Conservation (phyloP, 2,113 vertebrate species). For the Aythya baeri region DNA sequence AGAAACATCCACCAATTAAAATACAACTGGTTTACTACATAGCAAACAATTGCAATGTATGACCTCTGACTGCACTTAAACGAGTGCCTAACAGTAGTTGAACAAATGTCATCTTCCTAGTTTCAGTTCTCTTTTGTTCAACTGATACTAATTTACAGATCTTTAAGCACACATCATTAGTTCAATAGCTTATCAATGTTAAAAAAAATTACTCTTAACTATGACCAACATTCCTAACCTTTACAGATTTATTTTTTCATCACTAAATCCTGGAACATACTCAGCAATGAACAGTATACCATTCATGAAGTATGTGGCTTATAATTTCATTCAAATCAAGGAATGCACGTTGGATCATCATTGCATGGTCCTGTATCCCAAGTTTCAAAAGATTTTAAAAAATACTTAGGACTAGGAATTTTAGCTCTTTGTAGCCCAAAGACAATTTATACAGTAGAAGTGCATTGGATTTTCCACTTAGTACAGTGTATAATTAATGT, state of each 20-base stretch:
- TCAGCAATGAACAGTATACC: not conserved
- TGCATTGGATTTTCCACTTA: not conserved
- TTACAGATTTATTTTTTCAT: not conserved
- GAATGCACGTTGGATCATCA: not conserved
- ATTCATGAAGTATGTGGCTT: not conserved
- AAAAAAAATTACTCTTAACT: not conserved
- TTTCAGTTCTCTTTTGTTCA: not conserved
- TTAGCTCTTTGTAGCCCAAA: not conserved
- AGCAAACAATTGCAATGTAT: not conserved
- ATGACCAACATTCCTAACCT: not conserved
- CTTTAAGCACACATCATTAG: not conserved
- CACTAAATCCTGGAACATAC: not conserved
- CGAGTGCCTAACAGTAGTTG: not conserved
- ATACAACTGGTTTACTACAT: not conserved
- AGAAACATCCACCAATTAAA: not conserved
- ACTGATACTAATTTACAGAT: not conserved
- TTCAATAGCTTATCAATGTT: not conserved
- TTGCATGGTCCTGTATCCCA: not conserved
- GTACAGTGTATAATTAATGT: not conserved
- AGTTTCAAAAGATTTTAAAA: not conserved
- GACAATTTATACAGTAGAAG: not conserved
- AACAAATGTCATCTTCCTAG: not conserved
- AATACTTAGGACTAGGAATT: not conserved
- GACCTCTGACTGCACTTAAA: not conserved
- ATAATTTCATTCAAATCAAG: not conserved